phyloP scores from a whole-genome alignment of 1,140 invertebrate species.

The Drosophila lacteicornis region DNA sequence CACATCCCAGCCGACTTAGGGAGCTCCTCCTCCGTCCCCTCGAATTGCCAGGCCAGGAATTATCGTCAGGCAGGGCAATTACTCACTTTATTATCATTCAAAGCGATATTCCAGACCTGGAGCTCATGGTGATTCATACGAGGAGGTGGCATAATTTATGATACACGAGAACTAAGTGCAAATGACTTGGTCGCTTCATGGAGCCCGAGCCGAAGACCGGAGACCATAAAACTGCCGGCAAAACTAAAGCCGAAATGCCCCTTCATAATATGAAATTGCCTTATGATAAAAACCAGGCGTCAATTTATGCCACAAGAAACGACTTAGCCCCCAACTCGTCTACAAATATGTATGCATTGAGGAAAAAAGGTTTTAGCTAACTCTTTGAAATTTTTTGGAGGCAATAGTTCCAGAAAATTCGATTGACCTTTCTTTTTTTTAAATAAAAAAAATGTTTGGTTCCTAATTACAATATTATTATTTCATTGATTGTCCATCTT shows the following conservation, averaged over 20 bases:
- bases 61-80: conserved; percentile 31
- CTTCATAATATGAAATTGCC: conserved; percentile 77
- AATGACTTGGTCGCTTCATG: conserved; percentile 69
- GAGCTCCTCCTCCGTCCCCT: neutral
- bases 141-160: conserved; percentile 73
- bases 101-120: conserved; percentile 34
- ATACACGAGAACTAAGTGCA: conserved; percentile 67
- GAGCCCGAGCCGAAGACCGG: conserved; percentile 25
- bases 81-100: conserved; percentile 49
- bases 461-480: too few relatives aligned
- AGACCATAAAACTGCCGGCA: conserved; percentile 64
- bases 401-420: too few relatives aligned
- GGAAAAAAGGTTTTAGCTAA: too few relatives aligned
- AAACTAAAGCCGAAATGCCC: conserved; percentile 65
- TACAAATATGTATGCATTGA: neutral
- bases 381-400: too few relatives aligned
- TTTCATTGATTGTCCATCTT: too few relatives aligned
- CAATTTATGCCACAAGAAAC: conserved; percentile 68
- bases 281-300: conserved; percentile 76
- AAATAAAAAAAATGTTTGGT: too few relatives aligned
- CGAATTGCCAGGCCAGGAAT: conserved; percentile 4
- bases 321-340: conserved; percentile 11
- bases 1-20: conserved; percentile 51
- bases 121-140: conserved; percentile 49
- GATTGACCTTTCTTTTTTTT: too few relatives aligned